Base-by-base conservation (phyloP, 2,888 invertebrate species). In the Chaetogeoica ovagalla region DNA sequence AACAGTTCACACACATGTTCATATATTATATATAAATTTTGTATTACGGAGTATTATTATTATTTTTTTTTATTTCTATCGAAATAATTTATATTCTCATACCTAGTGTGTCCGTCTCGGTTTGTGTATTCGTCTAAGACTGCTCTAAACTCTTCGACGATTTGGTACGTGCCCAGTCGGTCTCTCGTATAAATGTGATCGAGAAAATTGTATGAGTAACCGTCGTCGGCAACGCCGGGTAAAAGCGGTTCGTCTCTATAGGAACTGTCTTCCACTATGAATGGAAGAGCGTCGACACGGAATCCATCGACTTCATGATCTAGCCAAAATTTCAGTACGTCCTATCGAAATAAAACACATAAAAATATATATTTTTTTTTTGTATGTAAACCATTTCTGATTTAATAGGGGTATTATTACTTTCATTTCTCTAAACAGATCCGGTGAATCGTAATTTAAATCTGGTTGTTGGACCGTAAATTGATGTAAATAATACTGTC, bases 291-390 rank as follows among this genome's bases (percentile, higher is more conserved):
- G 84, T 90, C 90, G 1, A 94, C 87, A 71, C 93, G 89, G 85
- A 94, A 93, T 0, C 94, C 94, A 83, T 92, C 92, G 0, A 91
- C 91, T 0, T 94, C 94, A 82, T 89, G 89, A 52, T 90, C 88
- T 48, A 94, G 85, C 94, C 94, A 95, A 85, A 91, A 93, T 82
- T 86, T 86, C 83, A 94, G 85, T n/a, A 91, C 90, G 8, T 90
- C 88, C 85, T 88, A 82, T 15, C 19, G 2, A 15, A 55, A 43
- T 43, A 43, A 43, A 48, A 48, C 48, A 1, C 13, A 11, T 3
- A 48, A 1, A 15, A n/a, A n/a, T n/a, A n/a, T n/a, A n/a, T n/a
- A n/a, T n/a, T n/a, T n/a, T n/a, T n/a, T n/a, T 11, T 13, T 48
- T 13, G 15, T 11, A 48, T 13, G 48, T 13, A 13, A 13, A 48